A percentile compares a stretch with the other conserved stretches of the same genome.
These are phyloP conservation scores for Meiosimyza decipiens DNA, from an alignment of 2,888 invertebrate genomes.

Conservation along the genomic window DNA sequence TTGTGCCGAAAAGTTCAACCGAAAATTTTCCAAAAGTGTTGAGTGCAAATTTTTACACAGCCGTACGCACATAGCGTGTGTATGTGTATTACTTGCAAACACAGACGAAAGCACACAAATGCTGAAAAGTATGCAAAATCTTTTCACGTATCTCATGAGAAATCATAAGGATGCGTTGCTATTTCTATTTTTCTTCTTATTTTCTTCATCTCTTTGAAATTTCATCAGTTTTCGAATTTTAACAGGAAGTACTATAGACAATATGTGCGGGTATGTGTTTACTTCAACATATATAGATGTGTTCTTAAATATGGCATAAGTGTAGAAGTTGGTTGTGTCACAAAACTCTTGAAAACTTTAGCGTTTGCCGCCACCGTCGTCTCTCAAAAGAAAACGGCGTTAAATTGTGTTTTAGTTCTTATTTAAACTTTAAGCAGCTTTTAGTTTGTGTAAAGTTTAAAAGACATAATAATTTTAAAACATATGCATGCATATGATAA, in stretches of 20 bases:
- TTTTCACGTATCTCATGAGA: constrained; percentile 58
- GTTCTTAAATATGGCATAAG: no score
- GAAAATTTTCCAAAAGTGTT: constrained; percentile 13
- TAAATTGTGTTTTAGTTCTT: no score
- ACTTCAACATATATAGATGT: not conserved
- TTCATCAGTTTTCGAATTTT: constrained; percentile 15
- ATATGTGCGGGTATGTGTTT: not conserved
- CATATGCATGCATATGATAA: no score
- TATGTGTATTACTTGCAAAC: not conserved
- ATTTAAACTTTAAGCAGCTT: no score
- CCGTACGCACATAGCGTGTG: constrained; percentile 30
- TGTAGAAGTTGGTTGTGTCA: no score
- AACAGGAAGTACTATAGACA: constrained; percentile 16
- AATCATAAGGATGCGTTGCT: constrained; percentile 57
- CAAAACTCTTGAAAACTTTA: no score
- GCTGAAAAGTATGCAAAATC: constrained; percentile 44
- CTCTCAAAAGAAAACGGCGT: no score
- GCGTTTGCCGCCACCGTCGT: no score
- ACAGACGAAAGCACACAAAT: constrained; percentile 10
- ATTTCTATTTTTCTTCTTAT: constrained; percentile 41
- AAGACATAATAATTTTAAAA: no score
- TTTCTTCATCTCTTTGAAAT: constrained; percentile 1
- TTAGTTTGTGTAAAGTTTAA: no score
- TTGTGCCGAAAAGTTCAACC: not conserved
- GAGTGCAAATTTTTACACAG: not conserved